Base-by-base conservation (phyloP, 2,888 invertebrate genomes). In the Dexiosoma caninum region DNA sequence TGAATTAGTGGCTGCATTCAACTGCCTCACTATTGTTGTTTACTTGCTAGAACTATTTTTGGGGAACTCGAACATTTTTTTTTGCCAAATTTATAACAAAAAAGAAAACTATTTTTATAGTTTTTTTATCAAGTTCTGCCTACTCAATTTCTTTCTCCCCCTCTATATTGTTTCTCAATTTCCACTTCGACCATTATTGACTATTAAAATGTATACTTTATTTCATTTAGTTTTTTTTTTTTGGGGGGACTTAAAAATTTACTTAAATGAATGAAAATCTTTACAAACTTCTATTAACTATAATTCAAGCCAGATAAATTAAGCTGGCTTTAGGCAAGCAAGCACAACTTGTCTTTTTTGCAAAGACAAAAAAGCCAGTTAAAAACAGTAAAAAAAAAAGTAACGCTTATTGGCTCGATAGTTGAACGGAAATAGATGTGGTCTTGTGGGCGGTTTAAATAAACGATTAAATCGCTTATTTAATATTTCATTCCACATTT, bases 371-470 rank as follows among this genome's bases (percentile, higher is more conserved):
- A 32, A 55, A 71, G 23, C 66, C 59, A 42, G 78, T 69, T 60
- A 55, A 10, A 27, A n/a, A n/a, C n/a, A n/a, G n/a, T n/a, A n/a
- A n/a, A n/a, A n/a, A n/a, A 35, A 19, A 46, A 44, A 70, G 12
- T 40, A 32, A 21, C 14, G 5, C 10, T 71, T n/a, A 37, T 74
- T 49, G 40, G 9, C 4, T 51, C 21, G 40, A 79, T 59, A 64
- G 69, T 74, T 77, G 59, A 77, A 74, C 81, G 81, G 81, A 81
- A 77, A 81, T 81, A 72, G 81, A 74, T 81, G 81, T 77, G 74
- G 81, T 40, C 62, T 64, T 30, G 81, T 81, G 77, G 81, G 81
- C 81, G 81, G 69, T 77, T 77, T 72, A 59, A 60, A 76, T 71
- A 80, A 80, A 59, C 70, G 64, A 37, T 77, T 64, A 70, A 70